phyloP scores from a whole-genome alignment of 92 coral and sea anemone genomes.

The Hydrozoanthus gracilis region DNA sequence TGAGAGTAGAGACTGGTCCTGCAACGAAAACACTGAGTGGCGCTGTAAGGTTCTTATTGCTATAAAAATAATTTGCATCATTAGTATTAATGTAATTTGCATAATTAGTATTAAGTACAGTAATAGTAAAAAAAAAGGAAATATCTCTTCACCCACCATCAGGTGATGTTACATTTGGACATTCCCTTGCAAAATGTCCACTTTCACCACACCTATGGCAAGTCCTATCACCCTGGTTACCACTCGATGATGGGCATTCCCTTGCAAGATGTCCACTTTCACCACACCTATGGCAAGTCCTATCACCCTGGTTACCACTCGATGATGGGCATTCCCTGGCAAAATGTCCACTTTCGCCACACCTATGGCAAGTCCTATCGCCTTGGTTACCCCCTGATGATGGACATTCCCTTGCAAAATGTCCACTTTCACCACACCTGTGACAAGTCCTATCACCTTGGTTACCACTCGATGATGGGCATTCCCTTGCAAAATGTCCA shows the following conservation, averaged over 20 bases:
- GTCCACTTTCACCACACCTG: conserved; percentile 78
- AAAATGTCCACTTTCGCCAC: conserved; percentile 89
- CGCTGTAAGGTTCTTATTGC: too few relatives aligned
- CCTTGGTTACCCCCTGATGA: conserved; percentile 4
- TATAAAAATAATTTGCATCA: background rate
- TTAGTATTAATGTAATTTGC: background rate
- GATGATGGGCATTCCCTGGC: conserved; percentile 65
- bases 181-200: conserved; percentile 75
- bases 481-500: conserved; percentile 79
- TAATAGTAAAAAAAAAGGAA: background rate
- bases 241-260: conserved; percentile 53
- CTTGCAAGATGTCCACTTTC: conserved; percentile 76
- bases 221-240: conserved; percentile 47
- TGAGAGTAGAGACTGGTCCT: too few relatives aligned
- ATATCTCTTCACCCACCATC: background rate
- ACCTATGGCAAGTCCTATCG: conserved; percentile 45
- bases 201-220: conserved; percentile 84
- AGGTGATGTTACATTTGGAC: conserved; percentile 56
- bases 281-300: conserved; percentile 64
- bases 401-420: conserved; percentile 62
- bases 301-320: conserved; percentile 18
- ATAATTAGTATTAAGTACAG: background rate
- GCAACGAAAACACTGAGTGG: too few relatives aligned
- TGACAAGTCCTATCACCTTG: conserved; percentile 71
- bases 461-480: conserved; percentile 20